These are phyloP conservation scores for Ictidomys tridecemlineatus DNA, from an alignment of 2,113 vertebrate species.

Conservation along the genomic window DNA sequence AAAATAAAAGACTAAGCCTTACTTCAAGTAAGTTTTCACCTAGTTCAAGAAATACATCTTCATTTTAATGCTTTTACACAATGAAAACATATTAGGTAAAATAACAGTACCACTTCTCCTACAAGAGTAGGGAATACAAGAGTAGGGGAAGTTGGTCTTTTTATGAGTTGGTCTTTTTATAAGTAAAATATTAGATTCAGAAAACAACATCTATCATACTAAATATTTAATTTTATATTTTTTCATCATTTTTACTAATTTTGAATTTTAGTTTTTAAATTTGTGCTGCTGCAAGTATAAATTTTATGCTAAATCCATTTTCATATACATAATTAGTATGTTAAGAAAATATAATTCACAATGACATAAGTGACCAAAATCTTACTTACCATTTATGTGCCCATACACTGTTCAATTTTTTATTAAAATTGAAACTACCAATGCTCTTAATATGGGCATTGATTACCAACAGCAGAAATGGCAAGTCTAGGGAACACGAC, in stretches of 20 bases:
- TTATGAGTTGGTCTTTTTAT: background rate
- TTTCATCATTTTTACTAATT: background rate
- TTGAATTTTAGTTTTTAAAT: background rate
- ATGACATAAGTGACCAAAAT: background rate
- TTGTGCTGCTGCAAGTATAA: background rate
- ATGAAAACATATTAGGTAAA: background rate
- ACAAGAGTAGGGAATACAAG: background rate
- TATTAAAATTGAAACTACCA: too few relatives aligned
- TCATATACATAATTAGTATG: background rate
- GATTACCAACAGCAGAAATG: background rate
- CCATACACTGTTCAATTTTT: background rate
- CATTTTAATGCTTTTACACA: background rate
- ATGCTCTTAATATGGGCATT: background rate
- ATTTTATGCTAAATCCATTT: background rate
- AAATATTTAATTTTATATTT: background rate
- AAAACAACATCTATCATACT: background rate
- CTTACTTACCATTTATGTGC: background rate
- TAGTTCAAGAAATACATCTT: background rate
- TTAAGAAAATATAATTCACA: background rate
- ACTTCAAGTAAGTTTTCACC: background rate
- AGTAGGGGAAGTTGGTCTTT: background rate
- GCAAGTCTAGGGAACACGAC: background rate
- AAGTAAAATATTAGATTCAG: background rate
- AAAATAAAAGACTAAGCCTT: background rate
- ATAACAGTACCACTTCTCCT: background rate